Conservation (phyloP, 2,888 invertebrate species). For the Dynastes hyllus region DNA sequence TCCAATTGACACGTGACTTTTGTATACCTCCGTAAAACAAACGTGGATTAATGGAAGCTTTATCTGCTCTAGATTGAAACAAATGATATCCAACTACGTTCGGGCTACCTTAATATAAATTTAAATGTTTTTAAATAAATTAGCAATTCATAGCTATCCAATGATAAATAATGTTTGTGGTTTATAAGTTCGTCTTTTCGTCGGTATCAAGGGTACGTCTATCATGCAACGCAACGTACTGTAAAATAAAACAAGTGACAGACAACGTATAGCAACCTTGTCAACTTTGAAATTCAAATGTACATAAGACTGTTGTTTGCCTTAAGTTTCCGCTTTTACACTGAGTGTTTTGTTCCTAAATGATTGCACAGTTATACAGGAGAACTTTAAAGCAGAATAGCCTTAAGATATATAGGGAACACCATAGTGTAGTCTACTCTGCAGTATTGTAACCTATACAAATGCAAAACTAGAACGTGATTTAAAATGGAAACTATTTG, state of each 20-base stretch:
- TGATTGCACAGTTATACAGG: no score
- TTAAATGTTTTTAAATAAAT: conserved; percentile 60
- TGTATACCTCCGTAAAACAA: conserved; percentile 54
- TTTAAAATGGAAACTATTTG: no score
- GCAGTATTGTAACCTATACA: no score
- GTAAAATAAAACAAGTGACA: conserved; percentile 28
- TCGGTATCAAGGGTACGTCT: conserved; percentile 51
- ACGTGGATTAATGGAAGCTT: conserved; percentile 54
- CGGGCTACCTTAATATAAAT: conserved; percentile 56
- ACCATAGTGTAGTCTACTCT: no score
- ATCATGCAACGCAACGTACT: conserved; percentile 43
- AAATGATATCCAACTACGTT: conserved; percentile 52
- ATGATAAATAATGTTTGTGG: conserved; percentile 57
- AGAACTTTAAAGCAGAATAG: no score
- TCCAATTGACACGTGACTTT: conserved; percentile 54
- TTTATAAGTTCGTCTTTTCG: conserved; percentile 58
- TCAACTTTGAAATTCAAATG: conserved; percentile 52
- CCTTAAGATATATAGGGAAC: no score
- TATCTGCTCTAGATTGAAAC: conserved; percentile 55
- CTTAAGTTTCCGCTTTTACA: not conserved
- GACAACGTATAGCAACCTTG: conserved; percentile 45
- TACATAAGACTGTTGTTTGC: not conserved
- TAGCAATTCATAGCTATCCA: conserved; percentile 58
- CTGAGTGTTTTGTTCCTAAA: no score
- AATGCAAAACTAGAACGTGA: no score